Evolutionary conservation across 1,140 invertebrate genomes (phyloP).

Genomic region (Parapsyche elsis): DNA sequence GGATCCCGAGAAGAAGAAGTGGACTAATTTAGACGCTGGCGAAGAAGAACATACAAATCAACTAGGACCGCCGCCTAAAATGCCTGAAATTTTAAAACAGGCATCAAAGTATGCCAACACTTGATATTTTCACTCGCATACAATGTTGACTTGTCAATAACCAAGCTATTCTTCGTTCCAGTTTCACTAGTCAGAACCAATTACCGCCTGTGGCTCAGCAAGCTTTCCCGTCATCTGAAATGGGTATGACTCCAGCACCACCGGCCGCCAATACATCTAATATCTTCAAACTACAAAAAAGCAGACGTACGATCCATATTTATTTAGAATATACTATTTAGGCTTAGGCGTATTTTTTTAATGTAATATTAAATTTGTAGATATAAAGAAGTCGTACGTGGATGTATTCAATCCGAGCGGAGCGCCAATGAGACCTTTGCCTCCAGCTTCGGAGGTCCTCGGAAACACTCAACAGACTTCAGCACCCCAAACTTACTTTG

Average conservation of each 20-base stretch:
- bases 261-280: conserved; percentile 65
- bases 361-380: conserved; percentile 63
- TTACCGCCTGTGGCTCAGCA: neutral
- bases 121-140: no score
- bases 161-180: neutral
- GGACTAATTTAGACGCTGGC: conserved; percentile 85
- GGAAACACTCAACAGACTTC: conserved; percentile 62
- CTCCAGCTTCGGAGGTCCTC: conserved; percentile 64
- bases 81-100: conserved; percentile 66
- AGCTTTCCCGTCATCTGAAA: conserved; percentile 49
- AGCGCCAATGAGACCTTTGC: conserved; percentile 60
- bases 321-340: neutral
- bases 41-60: conserved; percentile 70
- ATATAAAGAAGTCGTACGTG: conserved; percentile 83
- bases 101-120: conserved; percentile 17
- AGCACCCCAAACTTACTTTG: conserved; percentile 62
- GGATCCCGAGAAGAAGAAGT: conserved; percentile 85
- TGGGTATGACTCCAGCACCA: conserved; percentile 57
- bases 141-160: neutral
- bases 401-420: conserved; percentile 85
- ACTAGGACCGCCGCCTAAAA: conserved; percentile 82
- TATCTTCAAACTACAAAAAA: conserved; percentile 82
- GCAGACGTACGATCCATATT: conserved; percentile 71
- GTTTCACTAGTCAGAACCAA: conserved; percentile 36
- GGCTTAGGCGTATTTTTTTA: no score